Percentiles rank a stretch among this genome's conserved stretches.
Conservation (phyloP, 2,888 invertebrate genomes). For the Gibbula magus region DNA sequence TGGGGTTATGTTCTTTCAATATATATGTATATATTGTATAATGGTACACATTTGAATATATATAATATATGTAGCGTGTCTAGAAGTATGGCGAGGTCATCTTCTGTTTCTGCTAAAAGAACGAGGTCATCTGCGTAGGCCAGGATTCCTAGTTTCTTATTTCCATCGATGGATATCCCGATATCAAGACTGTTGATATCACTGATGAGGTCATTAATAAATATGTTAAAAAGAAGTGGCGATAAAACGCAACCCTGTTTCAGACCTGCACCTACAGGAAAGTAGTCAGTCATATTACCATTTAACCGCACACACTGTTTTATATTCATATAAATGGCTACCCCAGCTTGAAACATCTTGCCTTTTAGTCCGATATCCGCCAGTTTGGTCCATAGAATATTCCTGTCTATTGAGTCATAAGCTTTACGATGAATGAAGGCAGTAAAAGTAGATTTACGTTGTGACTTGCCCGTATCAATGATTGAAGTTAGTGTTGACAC, state of each 20-base stretch:
- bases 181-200: background rate
- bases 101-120: background rate
- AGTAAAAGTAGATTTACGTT: background rate
- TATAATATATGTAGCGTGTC: background rate
- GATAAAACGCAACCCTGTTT: conserved; percentile 10
- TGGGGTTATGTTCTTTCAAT: no score
- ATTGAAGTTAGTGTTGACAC: background rate
- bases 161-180: background rate
- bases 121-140: conserved; percentile 6
- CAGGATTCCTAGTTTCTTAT: background rate
- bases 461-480: background rate
- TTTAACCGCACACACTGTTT: background rate
- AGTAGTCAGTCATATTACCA: background rate
- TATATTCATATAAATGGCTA: background rate
- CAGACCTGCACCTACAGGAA: background rate
- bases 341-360: background rate
- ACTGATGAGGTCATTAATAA: conserved; percentile 1
- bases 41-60: no score
- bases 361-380: background rate
- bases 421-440: background rate
- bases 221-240: background rate
- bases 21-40: no score
- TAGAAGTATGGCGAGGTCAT: background rate
- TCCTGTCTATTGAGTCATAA: background rate
- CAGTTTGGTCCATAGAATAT: background rate